Evolutionary conservation across 2,888 invertebrate species (phyloP), one percentile per base, ranked within the genome.

Genomic region (Diogma glabrata): DNA sequence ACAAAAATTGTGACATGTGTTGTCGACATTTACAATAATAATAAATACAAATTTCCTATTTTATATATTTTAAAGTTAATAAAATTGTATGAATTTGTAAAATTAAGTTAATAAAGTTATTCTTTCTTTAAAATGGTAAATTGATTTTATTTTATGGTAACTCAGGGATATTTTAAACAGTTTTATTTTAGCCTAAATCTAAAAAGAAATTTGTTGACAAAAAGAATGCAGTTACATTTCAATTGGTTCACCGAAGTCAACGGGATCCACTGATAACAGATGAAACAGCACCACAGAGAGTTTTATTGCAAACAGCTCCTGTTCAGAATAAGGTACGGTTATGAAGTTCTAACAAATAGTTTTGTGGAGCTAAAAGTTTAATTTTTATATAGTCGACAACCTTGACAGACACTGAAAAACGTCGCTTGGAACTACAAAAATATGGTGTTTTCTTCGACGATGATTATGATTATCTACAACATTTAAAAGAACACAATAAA

Each of bases 401-500:
- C 20, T 8, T n/a, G n/a, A n/a, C 54, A 0, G 71, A 74, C 53
- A 58, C 63, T 4, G 62, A 73, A 3, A 81, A 82, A 58, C 73
- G 77, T 0, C 75, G 71, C 56, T 81, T 85, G 56, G 84, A 88
- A 59, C 85, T 87, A 61, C 72, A 76, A 14, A 91, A 93, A 65
- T 94, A 79, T 75, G 96, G 95, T 2, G 82, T 97, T 54, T 90
- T 83, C 65, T 96, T 81, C 67, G 94, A 95, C 61, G 95, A 97
- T 70, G 91, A 94, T 59, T 95, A 93, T 67, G 83, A 97, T 66
- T 97, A 97, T 64, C 69, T 96, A 57, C 90, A 96, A 67, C 94
- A 97, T 75, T 75, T 97, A 52, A 67, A 64, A 51, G 59, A 65
- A 53, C 60, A 64, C 0, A 65, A 64, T 5, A 61, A 65, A 26